These are phyloP conservation scores for Rhinoptilus africanus DNA, from an alignment of 2,113 vertebrate genomes.

Conservation along the genomic window DNA sequence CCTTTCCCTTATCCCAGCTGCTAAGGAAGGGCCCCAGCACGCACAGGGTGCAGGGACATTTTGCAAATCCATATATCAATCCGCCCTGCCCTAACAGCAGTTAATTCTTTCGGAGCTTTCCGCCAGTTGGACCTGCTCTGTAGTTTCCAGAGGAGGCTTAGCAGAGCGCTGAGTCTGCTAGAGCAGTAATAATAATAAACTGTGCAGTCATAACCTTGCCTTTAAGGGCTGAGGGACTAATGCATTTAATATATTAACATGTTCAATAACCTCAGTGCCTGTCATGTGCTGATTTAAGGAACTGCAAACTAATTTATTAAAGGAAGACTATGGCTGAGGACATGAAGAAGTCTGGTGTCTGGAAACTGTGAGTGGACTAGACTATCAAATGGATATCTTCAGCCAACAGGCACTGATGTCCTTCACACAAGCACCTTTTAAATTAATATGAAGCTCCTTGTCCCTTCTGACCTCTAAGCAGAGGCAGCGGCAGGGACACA, in stretches of 20 bases:
- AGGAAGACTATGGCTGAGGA: neutral
- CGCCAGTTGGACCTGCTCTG: neutral
- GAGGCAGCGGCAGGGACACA: neutral
- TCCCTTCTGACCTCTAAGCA: neutral
- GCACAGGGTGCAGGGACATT: neutral
- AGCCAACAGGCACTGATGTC: neutral
- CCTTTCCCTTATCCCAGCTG: neutral
- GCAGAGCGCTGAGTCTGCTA: constrained; percentile 1
- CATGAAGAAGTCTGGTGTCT: constrained; percentile 11
- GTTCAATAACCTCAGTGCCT: constrained; percentile 1
- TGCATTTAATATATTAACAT: neutral
- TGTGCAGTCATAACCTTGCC: neutral
- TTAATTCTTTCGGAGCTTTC: neutral
- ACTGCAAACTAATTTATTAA: constrained; percentile 20
- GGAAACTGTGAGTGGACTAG: constrained; percentile 16
- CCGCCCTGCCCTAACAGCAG: neutral
- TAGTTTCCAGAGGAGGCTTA: neutral
- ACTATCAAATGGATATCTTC: neutral
- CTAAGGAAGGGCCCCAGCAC: neutral
- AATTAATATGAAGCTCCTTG: neutral
- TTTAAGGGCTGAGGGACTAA: neutral
- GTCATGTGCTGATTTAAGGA: constrained; percentile 46
- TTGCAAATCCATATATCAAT: neutral
- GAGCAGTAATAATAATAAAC: neutral
- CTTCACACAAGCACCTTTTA: neutral